Conservation (phyloP, 2,888 invertebrate genomes). For the Epirrhoe tristata region DNA sequence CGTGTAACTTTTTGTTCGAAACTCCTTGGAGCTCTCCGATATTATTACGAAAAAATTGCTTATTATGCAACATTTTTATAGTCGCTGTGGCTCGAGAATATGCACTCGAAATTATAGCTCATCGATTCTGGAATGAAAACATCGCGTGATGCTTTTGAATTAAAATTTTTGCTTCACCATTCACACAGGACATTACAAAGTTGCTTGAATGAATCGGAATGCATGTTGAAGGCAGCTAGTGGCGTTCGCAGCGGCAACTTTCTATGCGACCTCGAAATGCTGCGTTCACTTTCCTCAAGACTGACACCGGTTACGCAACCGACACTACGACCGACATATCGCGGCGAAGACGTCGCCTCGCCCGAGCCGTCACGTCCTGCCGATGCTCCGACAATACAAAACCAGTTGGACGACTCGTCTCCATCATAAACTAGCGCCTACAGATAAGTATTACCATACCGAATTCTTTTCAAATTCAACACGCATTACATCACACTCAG, state of each 20-base stretch:
- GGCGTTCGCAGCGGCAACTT: conserved; percentile 73
- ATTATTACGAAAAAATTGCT: conserved; percentile 71
- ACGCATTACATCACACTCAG: conserved; percentile 60
- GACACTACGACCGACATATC: conserved; percentile 77
- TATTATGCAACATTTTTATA: conserved; percentile 79
- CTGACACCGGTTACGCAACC: conserved; percentile 82
- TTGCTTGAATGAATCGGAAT: conserved; percentile 53
- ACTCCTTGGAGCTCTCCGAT: conserved; percentile 76
- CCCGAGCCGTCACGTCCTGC: conserved; percentile 42
- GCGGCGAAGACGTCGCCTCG: conserved; percentile 53
- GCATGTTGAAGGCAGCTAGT: conserved; percentile 52
- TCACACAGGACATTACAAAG: conserved; percentile 36
- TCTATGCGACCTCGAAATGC: conserved; percentile 84
- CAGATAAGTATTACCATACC: conserved; percentile 52
- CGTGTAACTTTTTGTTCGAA: conserved; percentile 84
- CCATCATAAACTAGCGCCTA: conserved; percentile 49
- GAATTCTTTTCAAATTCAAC: conserved; percentile 51
- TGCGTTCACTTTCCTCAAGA: conserved; percentile 84
- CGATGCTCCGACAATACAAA: conserved; percentile 49
- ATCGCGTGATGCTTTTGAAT: conserved; percentile 56
- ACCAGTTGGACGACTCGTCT: conserved; percentile 54
- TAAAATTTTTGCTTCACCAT: conserved; percentile 45
- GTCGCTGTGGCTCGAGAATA: conserved; percentile 57
- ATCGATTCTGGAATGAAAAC: conserved; percentile 51
- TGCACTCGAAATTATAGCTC: conserved; percentile 55